A percentile compares a stretch with the other conserved stretches of the same genome.
These are phyloP conservation scores for Syrista parreyssii DNA, from an alignment of 2,888 invertebrate genomes.

Conservation along the genomic window DNA sequence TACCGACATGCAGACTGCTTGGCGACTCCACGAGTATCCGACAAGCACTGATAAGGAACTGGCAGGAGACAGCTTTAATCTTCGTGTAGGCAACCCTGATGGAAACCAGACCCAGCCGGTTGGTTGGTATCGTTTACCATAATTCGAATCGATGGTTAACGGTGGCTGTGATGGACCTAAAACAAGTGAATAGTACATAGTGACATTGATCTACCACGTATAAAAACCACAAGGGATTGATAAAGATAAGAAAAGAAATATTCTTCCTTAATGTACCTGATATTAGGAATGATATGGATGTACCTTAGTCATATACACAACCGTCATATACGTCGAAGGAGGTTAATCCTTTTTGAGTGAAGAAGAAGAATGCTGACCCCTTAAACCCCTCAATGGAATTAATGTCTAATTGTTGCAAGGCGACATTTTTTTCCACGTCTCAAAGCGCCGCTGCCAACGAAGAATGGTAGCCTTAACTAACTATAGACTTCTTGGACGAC, in stretches of 20 bases:
- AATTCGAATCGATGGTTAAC: background rate
- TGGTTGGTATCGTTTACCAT: background rate
- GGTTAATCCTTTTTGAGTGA: background rate
- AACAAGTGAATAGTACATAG: background rate
- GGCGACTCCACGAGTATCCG: conserved; percentile 3
- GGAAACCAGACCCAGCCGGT: background rate
- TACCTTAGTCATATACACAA: background rate
- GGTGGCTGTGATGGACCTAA: background rate
- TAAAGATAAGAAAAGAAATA: background rate
- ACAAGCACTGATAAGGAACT: background rate
- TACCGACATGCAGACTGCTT: background rate
- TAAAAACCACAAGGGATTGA: background rate
- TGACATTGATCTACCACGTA: background rate
- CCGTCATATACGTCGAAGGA: background rate
- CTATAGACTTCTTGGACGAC: conserved; percentile 51
- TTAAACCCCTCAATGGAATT: conserved; percentile 50
- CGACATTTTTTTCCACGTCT: conserved; percentile 35
- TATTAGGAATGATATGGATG: background rate
- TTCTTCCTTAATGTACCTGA: background rate
- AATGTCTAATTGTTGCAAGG: conserved; percentile 52
- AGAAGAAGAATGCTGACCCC: background rate
- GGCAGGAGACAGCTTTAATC: background rate
- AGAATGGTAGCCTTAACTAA: conserved; percentile 57
- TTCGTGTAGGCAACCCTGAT: background rate
- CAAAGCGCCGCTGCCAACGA: conserved; percentile 37